Evolutionary conservation across 92 coral and sea anemone genomes (phyloP), one percentile per base, ranked within the genome.

Genomic region (Porites rus): DNA sequence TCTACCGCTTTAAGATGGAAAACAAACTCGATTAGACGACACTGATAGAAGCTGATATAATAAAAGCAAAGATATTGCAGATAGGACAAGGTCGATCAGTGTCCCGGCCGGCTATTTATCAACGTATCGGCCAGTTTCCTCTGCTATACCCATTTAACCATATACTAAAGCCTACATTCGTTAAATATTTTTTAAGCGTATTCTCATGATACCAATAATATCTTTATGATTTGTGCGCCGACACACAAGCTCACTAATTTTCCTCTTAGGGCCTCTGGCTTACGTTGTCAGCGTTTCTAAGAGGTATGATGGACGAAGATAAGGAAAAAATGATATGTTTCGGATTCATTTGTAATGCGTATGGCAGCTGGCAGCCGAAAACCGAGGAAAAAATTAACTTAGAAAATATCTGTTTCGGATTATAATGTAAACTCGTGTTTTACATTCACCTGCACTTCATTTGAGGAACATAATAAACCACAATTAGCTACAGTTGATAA

Each of bases 271-370:
- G 75, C 43, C 28, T 56, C 51, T 8, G 13, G 13, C 16, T 51
- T 81, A 73, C 74, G 69, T 51, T 20, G 72, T 74, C 66, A 62
- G 87, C 71, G 87, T 83, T 62, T 73, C 73, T 61, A 31, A 71
- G 86, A 19, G 20, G 86, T 70, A 46, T 81, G 86, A 81, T 70
- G 16, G 20, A n/a, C 70, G 28, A 61, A 83, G 87, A 83, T 83
- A 83, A 83, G 87, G 22, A 21, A 17, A 62, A 65, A 72, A 51
- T 38, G 3, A 28, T 64, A 62, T 72, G 53, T 74, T 62, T 74
- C 63, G 43, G 21, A 62, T 65, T 73, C 56, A 81, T 56, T 81
- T 81, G 59, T n/a, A 81, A 69, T 17, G 76, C 77, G 69, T 69
- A 56, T 62, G 86, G 58, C 73, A 25, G 62, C 28, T 1, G 46